Conservation (phyloP, 2,888 invertebrate genomes). For the Andrena haemorrhoa region DNA sequence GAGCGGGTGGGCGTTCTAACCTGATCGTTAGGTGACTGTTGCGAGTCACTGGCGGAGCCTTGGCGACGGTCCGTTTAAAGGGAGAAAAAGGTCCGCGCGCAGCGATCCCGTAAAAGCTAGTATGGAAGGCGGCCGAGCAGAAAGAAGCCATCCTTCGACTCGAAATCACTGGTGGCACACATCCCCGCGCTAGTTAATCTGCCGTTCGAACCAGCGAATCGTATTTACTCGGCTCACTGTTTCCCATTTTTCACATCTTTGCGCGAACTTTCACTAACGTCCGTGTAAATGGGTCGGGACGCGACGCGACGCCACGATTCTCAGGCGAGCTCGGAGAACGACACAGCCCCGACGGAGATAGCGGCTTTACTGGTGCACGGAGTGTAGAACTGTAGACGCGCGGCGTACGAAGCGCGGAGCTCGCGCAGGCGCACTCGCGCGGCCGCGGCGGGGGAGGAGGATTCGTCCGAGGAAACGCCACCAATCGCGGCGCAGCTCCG, state of each 20-base stretch:
- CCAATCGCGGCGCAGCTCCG: too few species aligned
- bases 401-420: background rate
- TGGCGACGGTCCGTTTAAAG: conserved; percentile 6
- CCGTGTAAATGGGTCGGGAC: conserved; percentile 39
- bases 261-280: conserved; percentile 9
- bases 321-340: conserved; percentile 25
- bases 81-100: conserved; percentile 18
- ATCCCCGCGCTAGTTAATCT: conserved; percentile 26
- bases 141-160: conserved; percentile 49
- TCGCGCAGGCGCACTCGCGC: too few species aligned
- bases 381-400: conserved; percentile 31
- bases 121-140: conserved; percentile 48
- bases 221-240: background rate
- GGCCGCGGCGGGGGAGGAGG: too few species aligned
- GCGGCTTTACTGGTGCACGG: conserved; percentile 68
- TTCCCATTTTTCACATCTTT: conserved; percentile 14
- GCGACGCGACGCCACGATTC: conserved; percentile 2
- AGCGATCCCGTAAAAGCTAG: conserved; percentile 39
- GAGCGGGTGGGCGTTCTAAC: conserved; percentile 5
- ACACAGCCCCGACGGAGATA: conserved; percentile 63
- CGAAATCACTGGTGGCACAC: conserved; percentile 33
- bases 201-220: background rate
- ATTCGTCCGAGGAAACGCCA: too few species aligned
- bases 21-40: conserved; percentile 16
- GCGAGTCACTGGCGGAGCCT: background rate